Evolutionary conservation across 2,888 invertebrate genomes (phyloP).

Genomic region (Patella pellucida): DNA sequence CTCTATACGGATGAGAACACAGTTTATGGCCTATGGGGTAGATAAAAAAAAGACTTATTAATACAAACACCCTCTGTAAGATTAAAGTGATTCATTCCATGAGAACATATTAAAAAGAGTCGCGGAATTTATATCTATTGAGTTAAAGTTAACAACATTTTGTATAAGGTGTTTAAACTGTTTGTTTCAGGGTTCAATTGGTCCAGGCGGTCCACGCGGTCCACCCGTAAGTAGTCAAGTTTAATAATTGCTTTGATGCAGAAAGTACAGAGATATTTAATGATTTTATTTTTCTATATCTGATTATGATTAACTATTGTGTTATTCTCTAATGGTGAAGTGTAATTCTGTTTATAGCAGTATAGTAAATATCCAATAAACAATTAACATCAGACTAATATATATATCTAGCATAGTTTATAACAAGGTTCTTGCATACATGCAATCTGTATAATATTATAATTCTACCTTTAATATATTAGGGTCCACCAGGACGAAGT

Average conservation of each 20-base stretch:
- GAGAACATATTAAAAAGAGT: too few relatives aligned
- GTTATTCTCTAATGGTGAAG: too few relatives aligned
- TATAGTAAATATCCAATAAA: too few relatives aligned
- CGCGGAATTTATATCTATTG: too few relatives aligned
- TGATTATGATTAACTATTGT: too few relatives aligned
- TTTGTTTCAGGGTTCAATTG: constrained; percentile 71
- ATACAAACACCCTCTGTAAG: background rate
- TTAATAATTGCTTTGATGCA: background rate
- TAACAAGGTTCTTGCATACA: background rate
- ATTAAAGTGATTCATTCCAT: too few relatives aligned
- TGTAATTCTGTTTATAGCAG: too few relatives aligned
- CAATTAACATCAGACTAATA: too few relatives aligned
- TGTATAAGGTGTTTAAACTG: background rate
- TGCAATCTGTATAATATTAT: background rate
- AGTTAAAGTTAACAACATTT: too few relatives aligned
- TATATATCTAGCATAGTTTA: too few relatives aligned
- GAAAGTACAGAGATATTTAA: background rate
- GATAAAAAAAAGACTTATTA: background rate
- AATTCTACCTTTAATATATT: background rate
- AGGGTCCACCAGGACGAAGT: constrained; percentile 56
- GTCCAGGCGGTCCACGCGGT: constrained; percentile 78
- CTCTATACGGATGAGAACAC: background rate
- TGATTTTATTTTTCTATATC: too few relatives aligned
- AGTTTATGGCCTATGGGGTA: background rate
- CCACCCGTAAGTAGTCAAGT: constrained; percentile 73